These are phyloP conservation scores for Cottoperca gobio DNA, from an alignment of 2,797 vertebrate genomes.

Conservation along the genomic window DNA sequence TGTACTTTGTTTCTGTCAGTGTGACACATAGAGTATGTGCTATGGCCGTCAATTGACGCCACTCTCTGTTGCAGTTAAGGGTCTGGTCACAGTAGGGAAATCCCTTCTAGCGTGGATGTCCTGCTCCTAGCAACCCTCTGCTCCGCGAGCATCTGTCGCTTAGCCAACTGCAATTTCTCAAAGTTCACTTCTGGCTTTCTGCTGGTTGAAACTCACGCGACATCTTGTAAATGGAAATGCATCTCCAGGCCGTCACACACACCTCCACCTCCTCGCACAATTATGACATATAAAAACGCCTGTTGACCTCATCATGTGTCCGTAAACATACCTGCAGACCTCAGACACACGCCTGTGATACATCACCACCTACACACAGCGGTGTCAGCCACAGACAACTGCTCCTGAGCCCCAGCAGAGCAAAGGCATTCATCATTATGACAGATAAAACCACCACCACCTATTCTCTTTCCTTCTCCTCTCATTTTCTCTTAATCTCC, in stretches of 20 bases:
- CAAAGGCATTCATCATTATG: slow-evolving; percentile 82
- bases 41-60: neutral
- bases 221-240: too few species aligned
- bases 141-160: neutral
- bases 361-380: slow-evolving; percentile 76
- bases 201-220: too few species aligned
- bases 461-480: neutral
- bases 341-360: slow-evolving; percentile 58
- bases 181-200: too few species aligned
- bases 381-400: slow-evolving; percentile 78
- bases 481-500: slow-evolving; percentile 55
- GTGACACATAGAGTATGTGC: neutral
- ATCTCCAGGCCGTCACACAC: neutral
- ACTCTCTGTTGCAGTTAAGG: neutral
- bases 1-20: neutral
- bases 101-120: too few species aligned
- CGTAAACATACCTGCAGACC: slow-evolving; percentile 14
- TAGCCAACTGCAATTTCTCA: neutral
- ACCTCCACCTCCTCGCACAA: neutral
- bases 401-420: slow-evolving; percentile 76
- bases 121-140: too few species aligned
- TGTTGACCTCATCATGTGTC: slow-evolving; percentile 31
- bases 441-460: slow-evolving; percentile 44
- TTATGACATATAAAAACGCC: slow-evolving; percentile 6
- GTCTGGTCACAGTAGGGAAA: neutral